Evolutionary conservation across 2,888 invertebrate genomes (phyloP).

Genomic region (Amblyjoppa proteus): DNA sequence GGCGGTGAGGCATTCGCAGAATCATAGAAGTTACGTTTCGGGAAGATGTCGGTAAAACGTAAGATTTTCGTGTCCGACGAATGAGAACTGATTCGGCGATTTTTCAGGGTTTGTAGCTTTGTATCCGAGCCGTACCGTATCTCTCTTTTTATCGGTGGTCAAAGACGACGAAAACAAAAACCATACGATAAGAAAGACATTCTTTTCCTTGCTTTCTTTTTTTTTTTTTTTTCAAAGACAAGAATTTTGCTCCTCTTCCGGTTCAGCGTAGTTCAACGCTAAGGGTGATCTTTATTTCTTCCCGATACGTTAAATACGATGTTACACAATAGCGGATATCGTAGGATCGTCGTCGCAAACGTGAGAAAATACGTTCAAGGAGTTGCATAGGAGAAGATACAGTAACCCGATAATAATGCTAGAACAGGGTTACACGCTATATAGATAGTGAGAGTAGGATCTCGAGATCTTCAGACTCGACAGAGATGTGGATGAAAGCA

Average conservation of each 20-base stretch:
- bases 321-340: background rate
- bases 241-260: background rate
- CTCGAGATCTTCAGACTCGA: conserved; percentile 10
- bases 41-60: background rate
- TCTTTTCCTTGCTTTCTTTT: background rate
- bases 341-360: background rate
- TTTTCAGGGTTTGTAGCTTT: background rate
- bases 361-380: conserved; percentile 12
- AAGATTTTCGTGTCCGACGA: background rate
- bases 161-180: background rate
- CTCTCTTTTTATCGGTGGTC: background rate
- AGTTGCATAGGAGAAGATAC: background rate
- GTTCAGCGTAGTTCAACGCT: background rate
- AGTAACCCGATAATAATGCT: background rate
- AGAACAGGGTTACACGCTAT: background rate
- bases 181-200: background rate
- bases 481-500: conserved; percentile 6
- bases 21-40: background rate
- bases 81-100: conserved; percentile 1
- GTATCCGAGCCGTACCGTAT: background rate
- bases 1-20: conserved; percentile 1
- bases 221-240: background rate
- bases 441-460: conserved; percentile 7
- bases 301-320: conserved; percentile 5
- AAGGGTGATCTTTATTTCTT: background rate